Conservation (phyloP, 2,797 vertebrate genomes). For the Urocyon cinereoargenteus region DNA sequence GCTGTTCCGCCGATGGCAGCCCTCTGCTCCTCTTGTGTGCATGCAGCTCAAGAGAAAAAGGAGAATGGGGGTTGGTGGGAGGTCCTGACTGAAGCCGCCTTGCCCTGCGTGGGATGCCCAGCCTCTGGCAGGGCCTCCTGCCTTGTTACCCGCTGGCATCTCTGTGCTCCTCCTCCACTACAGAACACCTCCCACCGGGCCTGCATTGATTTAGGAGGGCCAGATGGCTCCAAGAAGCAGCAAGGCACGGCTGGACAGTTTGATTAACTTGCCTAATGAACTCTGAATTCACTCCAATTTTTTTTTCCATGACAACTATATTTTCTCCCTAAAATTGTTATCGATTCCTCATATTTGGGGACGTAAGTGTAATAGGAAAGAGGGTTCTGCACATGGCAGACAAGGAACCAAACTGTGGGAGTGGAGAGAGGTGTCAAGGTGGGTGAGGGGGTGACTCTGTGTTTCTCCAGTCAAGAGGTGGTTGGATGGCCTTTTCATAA, state of each 20-base stretch:
- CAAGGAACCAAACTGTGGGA: not conserved
- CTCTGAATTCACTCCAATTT: slow-evolving; percentile 73
- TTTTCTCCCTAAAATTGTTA: slow-evolving; percentile 79
- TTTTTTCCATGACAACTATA: slow-evolving; percentile 52
- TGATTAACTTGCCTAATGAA: slow-evolving; percentile 82
- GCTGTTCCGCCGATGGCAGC: fast-evolving
- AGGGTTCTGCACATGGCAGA: not conserved
- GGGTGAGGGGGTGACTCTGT: fast-evolving
- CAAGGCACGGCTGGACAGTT: slow-evolving; percentile 68
- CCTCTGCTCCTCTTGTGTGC: not conserved
- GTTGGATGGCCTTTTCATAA: fast-evolving
- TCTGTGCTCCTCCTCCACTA: fast-evolving
- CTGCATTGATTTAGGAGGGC: slow-evolving; percentile 44
- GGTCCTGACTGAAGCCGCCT: fast-evolving
- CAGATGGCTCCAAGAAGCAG: slow-evolving; percentile 48
- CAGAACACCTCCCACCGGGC: not conserved
- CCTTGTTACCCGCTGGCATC: not conserved
- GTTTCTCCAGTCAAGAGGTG: not conserved
- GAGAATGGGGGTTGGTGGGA: fast-evolving
- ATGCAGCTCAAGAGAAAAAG: not conserved
- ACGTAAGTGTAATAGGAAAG: slow-evolving; percentile 55
- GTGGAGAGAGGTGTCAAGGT: not conserved
- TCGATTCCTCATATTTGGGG: slow-evolving; percentile 79
- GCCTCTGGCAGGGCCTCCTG: not conserved
- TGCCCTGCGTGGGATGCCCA: fast-evolving